Conservation (phyloP, 2,113 vertebrate species). For the Caloenas nicobarica region DNA sequence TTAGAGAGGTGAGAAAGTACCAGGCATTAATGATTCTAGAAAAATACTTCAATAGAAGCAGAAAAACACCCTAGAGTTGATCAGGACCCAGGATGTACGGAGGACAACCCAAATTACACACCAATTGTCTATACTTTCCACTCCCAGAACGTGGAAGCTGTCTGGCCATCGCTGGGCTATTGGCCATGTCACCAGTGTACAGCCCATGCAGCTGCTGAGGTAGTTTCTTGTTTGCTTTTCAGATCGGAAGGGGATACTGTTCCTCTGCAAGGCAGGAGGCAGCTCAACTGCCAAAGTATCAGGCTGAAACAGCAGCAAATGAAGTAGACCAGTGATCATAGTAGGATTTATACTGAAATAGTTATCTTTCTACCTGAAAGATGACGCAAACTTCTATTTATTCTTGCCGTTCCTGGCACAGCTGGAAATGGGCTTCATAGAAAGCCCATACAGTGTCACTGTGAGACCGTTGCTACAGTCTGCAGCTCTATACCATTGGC, state of each 20-base stretch:
- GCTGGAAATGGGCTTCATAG: neutral
- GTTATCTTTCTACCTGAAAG: neutral
- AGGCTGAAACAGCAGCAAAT: neutral
- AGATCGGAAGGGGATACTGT: neutral
- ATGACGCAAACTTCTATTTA: neutral
- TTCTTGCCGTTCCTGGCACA: neutral
- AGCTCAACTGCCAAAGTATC: neutral
- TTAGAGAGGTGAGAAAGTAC: neutral
- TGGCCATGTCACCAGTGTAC: fast-evolving
- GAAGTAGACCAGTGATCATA: neutral
- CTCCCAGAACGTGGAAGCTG: neutral
- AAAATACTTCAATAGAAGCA: neutral
- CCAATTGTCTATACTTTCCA: neutral
- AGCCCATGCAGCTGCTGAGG: neutral
- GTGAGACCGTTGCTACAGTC: neutral
- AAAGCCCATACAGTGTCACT: neutral
- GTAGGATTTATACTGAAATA: neutral
- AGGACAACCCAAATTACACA: neutral
- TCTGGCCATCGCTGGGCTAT: neutral
- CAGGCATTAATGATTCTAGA: neutral
- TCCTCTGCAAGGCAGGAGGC: neutral
- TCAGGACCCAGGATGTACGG: neutral
- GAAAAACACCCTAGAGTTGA: neutral
- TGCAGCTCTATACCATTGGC: constrained; percentile 1
- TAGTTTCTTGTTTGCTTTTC: neutral